A percentile compares a stretch with the other conserved stretches of the same genome.
phyloP scores from a whole-genome alignment of 1,140 invertebrate species.

The Calephelis nemesis region DNA sequence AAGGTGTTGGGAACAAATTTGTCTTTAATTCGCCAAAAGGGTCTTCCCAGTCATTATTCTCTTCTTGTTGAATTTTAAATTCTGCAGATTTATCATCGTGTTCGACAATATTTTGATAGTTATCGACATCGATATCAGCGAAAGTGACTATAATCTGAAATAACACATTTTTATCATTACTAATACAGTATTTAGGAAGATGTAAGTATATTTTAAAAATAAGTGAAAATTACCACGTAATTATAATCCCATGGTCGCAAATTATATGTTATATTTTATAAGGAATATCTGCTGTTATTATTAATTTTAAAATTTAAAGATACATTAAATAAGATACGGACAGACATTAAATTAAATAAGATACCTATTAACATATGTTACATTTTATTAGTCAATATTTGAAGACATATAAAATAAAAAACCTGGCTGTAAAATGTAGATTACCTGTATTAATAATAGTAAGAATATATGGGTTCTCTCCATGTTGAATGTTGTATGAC shows the following conservation, averaged over 20 bases:
- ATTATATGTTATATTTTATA: no score
- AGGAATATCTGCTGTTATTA: no score
- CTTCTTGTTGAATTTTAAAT: constrained; percentile 31
- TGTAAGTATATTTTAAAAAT: no score
- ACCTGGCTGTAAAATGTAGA: constrained; percentile 8
- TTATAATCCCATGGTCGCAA: no score
- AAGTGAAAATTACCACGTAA: no score
- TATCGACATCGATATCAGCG: neutral
- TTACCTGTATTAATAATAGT: constrained; percentile 59
- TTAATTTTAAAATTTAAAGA: no score
- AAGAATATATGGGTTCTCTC: constrained; percentile 48
- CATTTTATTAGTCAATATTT: neutral
- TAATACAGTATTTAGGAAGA: no score
- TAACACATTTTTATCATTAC: neutral
- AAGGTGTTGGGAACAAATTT: constrained; percentile 46
- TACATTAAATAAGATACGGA: no score
- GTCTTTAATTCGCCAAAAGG: constrained; percentile 36
- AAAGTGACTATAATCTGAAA: constrained; percentile 20
- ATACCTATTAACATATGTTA: neutral
- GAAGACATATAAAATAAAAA: neutral
- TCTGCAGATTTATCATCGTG: neutral
- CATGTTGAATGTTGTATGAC: constrained; percentile 49
- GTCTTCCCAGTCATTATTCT: constrained; percentile 49
- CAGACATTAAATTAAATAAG: no score
- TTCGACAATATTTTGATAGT: neutral